Conservation (phyloP, 1,140 invertebrate species). For the Drosophila sucinea region DNA sequence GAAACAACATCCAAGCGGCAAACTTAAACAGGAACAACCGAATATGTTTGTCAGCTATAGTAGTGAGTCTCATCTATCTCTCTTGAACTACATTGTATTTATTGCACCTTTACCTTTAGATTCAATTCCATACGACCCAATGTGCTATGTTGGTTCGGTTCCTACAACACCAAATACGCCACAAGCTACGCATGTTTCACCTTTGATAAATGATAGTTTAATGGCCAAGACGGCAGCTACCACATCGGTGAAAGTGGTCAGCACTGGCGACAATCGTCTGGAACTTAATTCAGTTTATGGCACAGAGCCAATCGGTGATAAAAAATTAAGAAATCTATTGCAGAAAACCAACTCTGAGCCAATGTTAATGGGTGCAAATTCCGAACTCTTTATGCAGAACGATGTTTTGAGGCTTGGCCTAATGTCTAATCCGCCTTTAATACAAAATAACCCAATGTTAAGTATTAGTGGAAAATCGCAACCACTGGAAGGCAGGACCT, state of each 20-base stretch:
- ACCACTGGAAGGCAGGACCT: slow-evolving; percentile 48
- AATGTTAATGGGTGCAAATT: slow-evolving; percentile 53
- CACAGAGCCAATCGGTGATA: slow-evolving; percentile 60
- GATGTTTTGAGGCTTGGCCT: slow-evolving; percentile 63
- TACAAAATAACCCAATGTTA: slow-evolving; percentile 71
- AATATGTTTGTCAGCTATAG: slow-evolving; percentile 81
- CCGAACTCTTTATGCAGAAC: slow-evolving; percentile 60
- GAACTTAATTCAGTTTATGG: slow-evolving; percentile 51
- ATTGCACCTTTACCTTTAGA: slow-evolving; percentile 25
- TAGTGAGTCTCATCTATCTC: slow-evolving; percentile 31
- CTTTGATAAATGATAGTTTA: slow-evolving; percentile 47
- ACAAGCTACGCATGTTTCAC: slow-evolving; percentile 27
- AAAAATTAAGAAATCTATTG: slow-evolving; percentile 63
- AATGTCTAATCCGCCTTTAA: slow-evolving; percentile 54
- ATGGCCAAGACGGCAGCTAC: slow-evolving; percentile 42
- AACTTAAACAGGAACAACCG: slow-evolving; percentile 89
- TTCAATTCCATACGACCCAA: slow-evolving; percentile 53
- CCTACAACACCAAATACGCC: slow-evolving; percentile 31
- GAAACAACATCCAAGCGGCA: slow-evolving; percentile 91
- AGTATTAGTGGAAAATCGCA: slow-evolving; percentile 62
- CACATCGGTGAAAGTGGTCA: slow-evolving; percentile 40
- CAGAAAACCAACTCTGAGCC: slow-evolving; percentile 64
- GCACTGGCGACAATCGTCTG: slow-evolving; percentile 45
- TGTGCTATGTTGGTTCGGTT: slow-evolving; percentile 42
- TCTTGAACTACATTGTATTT: background rate